Base-by-base conservation (phyloP, 1,140 invertebrate species). In the Drosophila ercepeae region DNA sequence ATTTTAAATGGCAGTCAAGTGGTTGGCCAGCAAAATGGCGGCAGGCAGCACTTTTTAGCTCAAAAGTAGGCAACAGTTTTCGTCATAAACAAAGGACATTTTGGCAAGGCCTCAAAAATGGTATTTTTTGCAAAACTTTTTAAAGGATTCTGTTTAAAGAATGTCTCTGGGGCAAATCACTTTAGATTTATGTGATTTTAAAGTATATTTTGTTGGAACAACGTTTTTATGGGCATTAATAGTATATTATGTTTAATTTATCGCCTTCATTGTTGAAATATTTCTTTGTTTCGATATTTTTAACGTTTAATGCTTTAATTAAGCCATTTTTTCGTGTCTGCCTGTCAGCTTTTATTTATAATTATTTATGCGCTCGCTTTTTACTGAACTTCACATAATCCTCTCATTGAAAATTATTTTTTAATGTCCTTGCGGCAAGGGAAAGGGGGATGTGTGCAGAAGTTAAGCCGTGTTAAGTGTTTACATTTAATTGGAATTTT, bases 401-500 rank as follows among this genome's bases (percentile, higher is more conserved):
- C 68, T 51, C 11, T 34, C 57, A 25, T 29, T 19, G 16, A 27
- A 27, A 32, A 32, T 44, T 19, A 6, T 42, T 51, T 45, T 65
- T 34, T 9, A 52, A 49, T 7, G 25, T 32, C 46, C 14, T 18
- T 4, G 8, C 13, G 8, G 21, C 14, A 21, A 25, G n/a, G 13
- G 16, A 23, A 23, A n/a, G n/a, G n/a, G n/a, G n/a, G n/a, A n/a
- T n/a, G n/a, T 32, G 27, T 3, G 13, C n/a, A 2, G 9, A 25
- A n/a, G 60, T 52, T 34, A 53, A 52, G 23, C 63, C 39, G 36
- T 7, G 29, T 36, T 41, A 46, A 54, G 39, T 82, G 75, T 78
- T 82, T 84, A 57, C 71, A 57, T 79, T 84, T 64, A 72, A 86
- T 86, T 75, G 58, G 45, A 51, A 46, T 79, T 68, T 63, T 55